Evolutionary conservation across 1,140 invertebrate genomes (phyloP).

Genomic region (Zaprionus lachaisei): DNA sequence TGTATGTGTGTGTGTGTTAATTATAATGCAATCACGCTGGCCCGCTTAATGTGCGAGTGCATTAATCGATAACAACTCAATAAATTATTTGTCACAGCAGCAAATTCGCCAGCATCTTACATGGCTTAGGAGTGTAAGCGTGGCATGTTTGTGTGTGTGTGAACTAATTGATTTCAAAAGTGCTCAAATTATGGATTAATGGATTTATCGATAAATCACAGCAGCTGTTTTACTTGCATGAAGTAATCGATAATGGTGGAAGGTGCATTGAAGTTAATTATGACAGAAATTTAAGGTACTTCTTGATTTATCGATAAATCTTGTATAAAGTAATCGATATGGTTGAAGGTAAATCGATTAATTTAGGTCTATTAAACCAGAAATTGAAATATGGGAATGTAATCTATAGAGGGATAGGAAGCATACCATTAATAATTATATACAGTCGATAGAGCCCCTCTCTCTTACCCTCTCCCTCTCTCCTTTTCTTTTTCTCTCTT

Average conservation of each 20-base stretch:
- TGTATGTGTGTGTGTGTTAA: constrained; percentile 50
- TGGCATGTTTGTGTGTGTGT: background rate
- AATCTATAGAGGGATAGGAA: too few relatives aligned
- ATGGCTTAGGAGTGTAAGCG: background rate
- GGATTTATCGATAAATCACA: constrained; percentile 3
- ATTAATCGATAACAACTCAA: constrained; percentile 20
- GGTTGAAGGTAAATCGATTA: too few relatives aligned
- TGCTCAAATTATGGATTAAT: background rate
- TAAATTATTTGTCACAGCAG: constrained; percentile 25
- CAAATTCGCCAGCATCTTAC: constrained; percentile 32
- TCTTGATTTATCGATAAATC: too few relatives aligned
- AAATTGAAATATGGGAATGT: too few relatives aligned
- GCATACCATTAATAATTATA: too few relatives aligned
- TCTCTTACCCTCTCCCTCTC: background rate
- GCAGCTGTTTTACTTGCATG: background rate
- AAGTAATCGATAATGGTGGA: background rate
- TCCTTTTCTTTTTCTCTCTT: background rate
- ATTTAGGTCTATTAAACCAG: too few relatives aligned
- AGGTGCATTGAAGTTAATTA: background rate
- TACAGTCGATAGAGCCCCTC: background rate
- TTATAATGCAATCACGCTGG: constrained; percentile 60
- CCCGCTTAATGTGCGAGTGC: constrained; percentile 16
- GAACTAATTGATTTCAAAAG: background rate
- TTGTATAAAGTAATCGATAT: too few relatives aligned
- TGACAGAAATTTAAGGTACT: too few relatives aligned